Conservation (phyloP, 2,888 invertebrate species). For the Xestobium rufovillosum region DNA sequence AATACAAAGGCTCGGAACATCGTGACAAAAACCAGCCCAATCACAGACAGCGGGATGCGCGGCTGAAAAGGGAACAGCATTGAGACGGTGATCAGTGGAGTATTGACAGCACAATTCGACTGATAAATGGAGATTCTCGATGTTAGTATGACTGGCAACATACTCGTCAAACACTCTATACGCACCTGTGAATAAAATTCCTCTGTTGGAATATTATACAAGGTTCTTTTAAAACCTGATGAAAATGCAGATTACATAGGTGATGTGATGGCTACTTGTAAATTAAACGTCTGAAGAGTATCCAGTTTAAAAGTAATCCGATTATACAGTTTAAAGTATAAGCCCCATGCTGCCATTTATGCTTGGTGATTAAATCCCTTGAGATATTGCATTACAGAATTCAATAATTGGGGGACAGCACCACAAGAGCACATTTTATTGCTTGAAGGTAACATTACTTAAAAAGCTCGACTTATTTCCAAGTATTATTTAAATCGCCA, state of each 20-base stretch:
- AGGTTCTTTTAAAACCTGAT: background rate
- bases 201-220: no score
- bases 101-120: constrained; percentile 36
- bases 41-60: constrained; percentile 26
- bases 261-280: constrained; percentile 2
- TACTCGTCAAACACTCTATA: constrained; percentile 22
- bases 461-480: no score
- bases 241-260: constrained; percentile 1
- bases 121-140: constrained; percentile 34
- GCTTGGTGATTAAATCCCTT: no score
- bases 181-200: constrained; percentile 17
- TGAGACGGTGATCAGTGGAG: constrained; percentile 26
- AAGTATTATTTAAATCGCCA: no score
- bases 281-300: background rate
- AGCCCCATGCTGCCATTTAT: no score
- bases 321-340: no score
- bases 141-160: constrained; percentile 33
- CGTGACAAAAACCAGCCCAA: constrained; percentile 38
- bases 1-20: constrained; percentile 31
- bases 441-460: no score
- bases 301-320: constrained; percentile 1
- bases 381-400: no score
- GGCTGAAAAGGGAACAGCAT: constrained; percentile 27
- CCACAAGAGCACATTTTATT: no score
- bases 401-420: no score